Conservation (phyloP, 2,113 vertebrate genomes). For the Pavo muticus region DNA sequence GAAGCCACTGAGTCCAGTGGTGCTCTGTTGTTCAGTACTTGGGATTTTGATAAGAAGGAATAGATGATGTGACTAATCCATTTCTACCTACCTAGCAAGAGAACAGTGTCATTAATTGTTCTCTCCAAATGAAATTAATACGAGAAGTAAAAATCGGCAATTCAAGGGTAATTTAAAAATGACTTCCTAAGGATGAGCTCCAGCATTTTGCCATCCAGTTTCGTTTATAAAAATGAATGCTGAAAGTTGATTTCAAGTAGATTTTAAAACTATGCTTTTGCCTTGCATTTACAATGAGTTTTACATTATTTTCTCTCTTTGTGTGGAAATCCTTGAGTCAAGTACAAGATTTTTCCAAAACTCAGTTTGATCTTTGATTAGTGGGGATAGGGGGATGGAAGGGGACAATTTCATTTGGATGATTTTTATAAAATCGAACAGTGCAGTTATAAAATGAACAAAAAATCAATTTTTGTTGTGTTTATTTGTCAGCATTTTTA, state of each 20-base stretch:
- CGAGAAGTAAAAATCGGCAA: background rate
- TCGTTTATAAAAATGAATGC: background rate
- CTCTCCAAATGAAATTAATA: background rate
- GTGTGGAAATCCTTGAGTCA: background rate
- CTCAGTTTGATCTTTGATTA: background rate
- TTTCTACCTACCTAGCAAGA: background rate
- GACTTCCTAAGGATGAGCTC: background rate
- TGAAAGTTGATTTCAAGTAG: background rate
- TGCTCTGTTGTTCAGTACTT: conserved; percentile 43
- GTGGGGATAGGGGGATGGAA: background rate
- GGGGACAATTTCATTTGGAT: background rate
- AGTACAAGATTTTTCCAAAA: background rate
- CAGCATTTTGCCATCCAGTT: background rate
- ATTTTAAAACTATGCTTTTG: background rate
- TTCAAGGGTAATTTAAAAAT: conserved; percentile 14
- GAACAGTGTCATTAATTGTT: background rate
- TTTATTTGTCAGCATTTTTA: background rate
- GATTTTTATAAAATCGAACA: background rate
- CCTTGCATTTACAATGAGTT: background rate
- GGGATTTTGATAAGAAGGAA: conserved; percentile 39
- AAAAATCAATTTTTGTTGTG: background rate
- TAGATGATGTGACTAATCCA: background rate
- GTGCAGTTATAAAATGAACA: background rate
- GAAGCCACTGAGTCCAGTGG: background rate
- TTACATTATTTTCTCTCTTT: background rate